Conservation (phyloP, 2,888 invertebrate species). For the Stenichneumon culpator region DNA sequence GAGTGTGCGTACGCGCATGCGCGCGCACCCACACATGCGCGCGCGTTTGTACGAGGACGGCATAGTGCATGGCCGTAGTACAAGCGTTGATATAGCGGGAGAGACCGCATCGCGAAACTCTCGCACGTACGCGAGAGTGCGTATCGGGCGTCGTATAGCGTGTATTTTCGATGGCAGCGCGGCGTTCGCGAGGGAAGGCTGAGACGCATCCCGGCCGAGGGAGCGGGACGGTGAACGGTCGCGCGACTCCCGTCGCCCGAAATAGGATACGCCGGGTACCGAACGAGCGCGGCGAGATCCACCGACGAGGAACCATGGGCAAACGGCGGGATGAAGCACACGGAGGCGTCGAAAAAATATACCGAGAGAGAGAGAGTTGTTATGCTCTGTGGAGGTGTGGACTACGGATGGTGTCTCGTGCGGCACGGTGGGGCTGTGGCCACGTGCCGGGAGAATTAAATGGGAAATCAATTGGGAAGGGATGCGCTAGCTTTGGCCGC, state of each 20-base stretch:
- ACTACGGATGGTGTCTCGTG: no score
- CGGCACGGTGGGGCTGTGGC: no score
- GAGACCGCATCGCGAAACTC: background rate
- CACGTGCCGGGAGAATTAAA: no score
- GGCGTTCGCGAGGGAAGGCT: background rate
- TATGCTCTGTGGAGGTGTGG: no score
- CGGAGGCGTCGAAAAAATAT: no score
- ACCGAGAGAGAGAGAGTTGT: no score
- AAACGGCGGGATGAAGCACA: no score
- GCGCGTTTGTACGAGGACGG: constrained; percentile 18
- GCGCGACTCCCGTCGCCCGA: constrained; percentile 57
- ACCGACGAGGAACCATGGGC: background rate
- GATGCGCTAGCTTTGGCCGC: no score
- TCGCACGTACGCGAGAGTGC: background rate
- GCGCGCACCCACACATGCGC: constrained; percentile 12
- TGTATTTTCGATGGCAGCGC: background rate
- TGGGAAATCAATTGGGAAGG: no score
- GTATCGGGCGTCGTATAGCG: background rate
- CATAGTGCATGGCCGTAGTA: background rate
- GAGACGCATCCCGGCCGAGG: background rate
- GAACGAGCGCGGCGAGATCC: background rate
- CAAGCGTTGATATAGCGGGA: no score
- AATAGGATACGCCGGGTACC: constrained; percentile 59
- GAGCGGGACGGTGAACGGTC: constrained; percentile 34
- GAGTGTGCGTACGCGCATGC: no score